Base-by-base conservation (phyloP, 2,113 vertebrate species). In the Protobothrops mucrosquamatus region DNA sequence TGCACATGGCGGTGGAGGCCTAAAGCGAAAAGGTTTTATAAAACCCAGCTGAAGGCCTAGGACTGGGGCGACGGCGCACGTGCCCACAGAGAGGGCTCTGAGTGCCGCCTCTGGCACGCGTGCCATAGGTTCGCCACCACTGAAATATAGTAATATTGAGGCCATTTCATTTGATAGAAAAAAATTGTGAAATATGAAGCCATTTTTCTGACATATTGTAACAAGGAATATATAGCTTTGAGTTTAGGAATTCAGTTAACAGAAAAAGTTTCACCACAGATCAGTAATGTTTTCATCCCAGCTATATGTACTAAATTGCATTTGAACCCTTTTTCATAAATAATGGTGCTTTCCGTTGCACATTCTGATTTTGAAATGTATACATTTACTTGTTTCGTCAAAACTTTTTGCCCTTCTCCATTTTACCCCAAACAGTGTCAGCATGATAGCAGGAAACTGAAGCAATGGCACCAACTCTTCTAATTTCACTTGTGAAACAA, bases 251-350 rank as follows among this genome's bases (percentile, higher is more conserved):
- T 24, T 87, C 24, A 39, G 52, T 89, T 91, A 85, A 94, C n/a
- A 87, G 56, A 87, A 94, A 92, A 24, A 0, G 86, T 85, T 93
- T 0, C 0, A 94, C 24, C 90, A 11, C 0, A 89, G 91, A 43
- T 51, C 69, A 92, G 91, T 93, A 92, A 92, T 55, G 22, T 95
- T 92, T 92, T 94, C 12, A 92, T 87, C 91, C 74, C 92, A 34
- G 0, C 0, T 34, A 74, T 91, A 94, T 93, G 57, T 2, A 90
- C 14, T 93, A 51, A 92, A 88, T 24, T 94, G 87, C 55, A 85
- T 88, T 91, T 89, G 52, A 87, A 91, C 8, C 54, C 81, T 56
- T 46, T 2, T 88, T 48, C 48, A n/a, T 95, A 93, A 51, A 26
- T 48, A 59, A 94, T 89, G 86, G 3, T 92, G 29, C 18, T 81